These are phyloP conservation scores for Spinibarbus caldwelli DNA, from an alignment of 2,797 vertebrate species.

Conservation along the genomic window DNA sequence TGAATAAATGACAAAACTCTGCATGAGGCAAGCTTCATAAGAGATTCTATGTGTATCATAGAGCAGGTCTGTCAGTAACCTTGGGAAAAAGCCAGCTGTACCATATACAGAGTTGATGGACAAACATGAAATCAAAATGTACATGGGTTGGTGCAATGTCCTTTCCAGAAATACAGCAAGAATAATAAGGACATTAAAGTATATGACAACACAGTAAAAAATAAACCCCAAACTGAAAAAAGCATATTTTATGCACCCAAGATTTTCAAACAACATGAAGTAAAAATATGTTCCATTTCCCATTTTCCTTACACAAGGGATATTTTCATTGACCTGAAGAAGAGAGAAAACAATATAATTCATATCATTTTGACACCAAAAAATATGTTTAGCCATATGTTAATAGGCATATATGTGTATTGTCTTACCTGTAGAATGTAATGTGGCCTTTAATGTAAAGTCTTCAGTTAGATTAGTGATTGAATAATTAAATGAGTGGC, in stretches of 20 bases:
- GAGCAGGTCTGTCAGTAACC: constrained; percentile 51
- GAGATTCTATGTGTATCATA: constrained; percentile 36
- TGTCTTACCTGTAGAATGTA: neutral
- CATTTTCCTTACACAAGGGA: constrained; percentile 4
- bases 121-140: constrained; percentile 53
- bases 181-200: constrained; percentile 46
- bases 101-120: constrained; percentile 59
- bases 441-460: neutral
- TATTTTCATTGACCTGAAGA: neutral
- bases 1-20: constrained; percentile 57
- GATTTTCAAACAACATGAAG: constrained; percentile 54
- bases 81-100: constrained; percentile 55
- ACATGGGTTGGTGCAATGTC: constrained; percentile 57
- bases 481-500: neutral
- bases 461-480: neutral
- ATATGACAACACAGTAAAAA: constrained; percentile 48
- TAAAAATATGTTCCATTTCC: constrained; percentile 52
- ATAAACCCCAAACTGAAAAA: constrained; percentile 45
- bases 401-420: neutral
- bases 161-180: constrained; percentile 47
- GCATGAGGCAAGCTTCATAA: constrained; percentile 41
- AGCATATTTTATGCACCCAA: constrained; percentile 42
- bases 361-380: neutral
- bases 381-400: neutral
- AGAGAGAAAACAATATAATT: neutral